phyloP scores from a whole-genome alignment of 2,113 vertebrate genomes.

The Oreotrochilus melanogaster region DNA sequence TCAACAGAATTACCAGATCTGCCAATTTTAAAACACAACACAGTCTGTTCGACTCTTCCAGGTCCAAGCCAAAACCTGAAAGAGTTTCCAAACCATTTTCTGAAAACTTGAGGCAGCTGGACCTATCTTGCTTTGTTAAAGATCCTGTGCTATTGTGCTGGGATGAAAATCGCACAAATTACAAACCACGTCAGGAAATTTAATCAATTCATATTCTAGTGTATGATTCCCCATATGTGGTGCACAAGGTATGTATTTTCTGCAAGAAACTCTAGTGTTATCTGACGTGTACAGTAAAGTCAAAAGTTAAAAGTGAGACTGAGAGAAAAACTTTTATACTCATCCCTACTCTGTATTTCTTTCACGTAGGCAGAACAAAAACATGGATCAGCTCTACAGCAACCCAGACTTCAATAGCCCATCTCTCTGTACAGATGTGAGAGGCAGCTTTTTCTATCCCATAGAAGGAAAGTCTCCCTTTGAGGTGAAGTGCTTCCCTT shows the following conservation, averaged over 20 bases:
- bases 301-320: neutral
- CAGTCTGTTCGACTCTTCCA: neutral
- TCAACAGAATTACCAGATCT: neutral
- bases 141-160: neutral
- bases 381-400: neutral
- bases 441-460: neutral
- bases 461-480: neutral
- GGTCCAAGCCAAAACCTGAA: neutral
- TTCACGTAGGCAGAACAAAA: neutral
- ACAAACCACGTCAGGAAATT: neutral
- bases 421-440: neutral
- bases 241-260: neutral
- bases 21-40: neutral
- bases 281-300: neutral
- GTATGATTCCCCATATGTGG: fast-evolving
- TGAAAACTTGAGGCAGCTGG: neutral
- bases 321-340: neutral
- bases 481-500: neutral
- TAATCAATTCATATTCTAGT: neutral
- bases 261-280: neutral
- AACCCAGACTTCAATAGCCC: neutral
- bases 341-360: neutral
- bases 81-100: neutral
- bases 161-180: neutral
- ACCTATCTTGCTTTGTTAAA: neutral